Conservation (phyloP, 1,140 invertebrate genomes). For the Heterodera schachtii region DNA sequence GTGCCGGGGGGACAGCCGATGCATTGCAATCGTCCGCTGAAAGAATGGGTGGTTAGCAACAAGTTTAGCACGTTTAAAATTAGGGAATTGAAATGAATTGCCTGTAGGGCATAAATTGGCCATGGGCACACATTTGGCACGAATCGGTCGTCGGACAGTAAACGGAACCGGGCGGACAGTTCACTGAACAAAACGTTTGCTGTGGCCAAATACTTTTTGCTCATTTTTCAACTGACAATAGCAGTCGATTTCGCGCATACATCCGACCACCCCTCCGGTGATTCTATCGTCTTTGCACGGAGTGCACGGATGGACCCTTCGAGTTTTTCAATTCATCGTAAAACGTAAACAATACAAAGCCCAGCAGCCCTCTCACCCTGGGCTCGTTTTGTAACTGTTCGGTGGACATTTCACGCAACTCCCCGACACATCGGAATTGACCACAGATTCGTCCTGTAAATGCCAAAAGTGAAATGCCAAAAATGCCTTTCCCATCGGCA, state of each 20-base stretch:
- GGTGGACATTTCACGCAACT: slow-evolving; percentile 26
- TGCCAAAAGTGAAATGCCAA: background rate
- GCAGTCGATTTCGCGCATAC: slow-evolving; percentile 31
- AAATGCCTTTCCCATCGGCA: background rate
- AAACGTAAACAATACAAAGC: background rate
- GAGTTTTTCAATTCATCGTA: background rate
- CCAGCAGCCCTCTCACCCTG: background rate
- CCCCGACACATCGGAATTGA: slow-evolving; percentile 13
- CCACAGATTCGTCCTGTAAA: slow-evolving; percentile 6
- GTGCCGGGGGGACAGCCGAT: slow-evolving; percentile 23
- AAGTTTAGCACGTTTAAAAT: background rate
- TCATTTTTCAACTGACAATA: slow-evolving; percentile 18
- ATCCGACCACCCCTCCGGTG: slow-evolving; percentile 27
- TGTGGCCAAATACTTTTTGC: background rate
- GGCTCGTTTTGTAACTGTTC: slow-evolving; percentile 21
- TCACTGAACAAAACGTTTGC: slow-evolving; percentile 20
- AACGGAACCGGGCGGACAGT: slow-evolving; percentile 28
- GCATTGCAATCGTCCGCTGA: slow-evolving; percentile 27
- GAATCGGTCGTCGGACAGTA: slow-evolving; percentile 23
- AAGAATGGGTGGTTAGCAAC: background rate
- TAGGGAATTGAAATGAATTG: no score
- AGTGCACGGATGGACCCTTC: slow-evolving; percentile 14
- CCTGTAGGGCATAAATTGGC: slow-evolving; percentile 36
- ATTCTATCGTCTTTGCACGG: slow-evolving; percentile 19
- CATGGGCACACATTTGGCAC: slow-evolving; percentile 20